Base-by-base conservation (phyloP, 2,888 invertebrate species). In the Eupithecia pulchellata region DNA sequence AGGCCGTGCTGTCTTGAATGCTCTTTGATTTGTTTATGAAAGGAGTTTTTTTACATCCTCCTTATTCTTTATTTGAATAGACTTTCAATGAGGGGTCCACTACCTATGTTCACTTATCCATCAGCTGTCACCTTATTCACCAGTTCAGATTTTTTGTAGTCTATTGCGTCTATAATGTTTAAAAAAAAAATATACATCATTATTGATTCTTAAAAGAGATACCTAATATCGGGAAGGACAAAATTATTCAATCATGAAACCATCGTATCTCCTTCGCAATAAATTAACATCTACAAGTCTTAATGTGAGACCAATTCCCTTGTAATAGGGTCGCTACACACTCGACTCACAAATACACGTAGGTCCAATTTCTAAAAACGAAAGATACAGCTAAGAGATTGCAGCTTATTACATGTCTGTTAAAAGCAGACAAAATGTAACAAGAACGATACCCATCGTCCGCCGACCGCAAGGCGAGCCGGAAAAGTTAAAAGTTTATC, bases 21-120 rank as follows among this genome's bases (percentile, higher is more conserved):
- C 69, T 69, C 63, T 64, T 73, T 69, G 73, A 73, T 73, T 73
- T 73, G 73, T 70, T 20, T 73, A 69, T 73, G 73, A 73, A 73
- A 69, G 72, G 32, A 61, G 29, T 73, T 73, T 73, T 72, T 73
- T 34, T 58, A 71, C 67, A 73, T 69, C 66, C 69, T 69, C 66
- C 55, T 66, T 67, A 63, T 55, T 65, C 65, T 68, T 30, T 65
- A 66, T 69, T 68, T 73, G 58, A 69, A 69, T 65, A 69, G 64
- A 58, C 20, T 32, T 69, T 66, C 52, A 72, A 66, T 55, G 27
- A 61, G 30, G 55, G 34, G 20, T 57, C 29, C 29, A 17, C 57
- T 29, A 17, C 57, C 55, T 60, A 29, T 17, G 32, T 60, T 60
- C 58, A 11, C 25, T 25, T 52, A 52, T 25, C 25, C 52, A 52